These are phyloP conservation scores for Isaurus tuberculatus DNA, from an alignment of 92 coral and sea anemone genomes.

Conservation along the genomic window DNA sequence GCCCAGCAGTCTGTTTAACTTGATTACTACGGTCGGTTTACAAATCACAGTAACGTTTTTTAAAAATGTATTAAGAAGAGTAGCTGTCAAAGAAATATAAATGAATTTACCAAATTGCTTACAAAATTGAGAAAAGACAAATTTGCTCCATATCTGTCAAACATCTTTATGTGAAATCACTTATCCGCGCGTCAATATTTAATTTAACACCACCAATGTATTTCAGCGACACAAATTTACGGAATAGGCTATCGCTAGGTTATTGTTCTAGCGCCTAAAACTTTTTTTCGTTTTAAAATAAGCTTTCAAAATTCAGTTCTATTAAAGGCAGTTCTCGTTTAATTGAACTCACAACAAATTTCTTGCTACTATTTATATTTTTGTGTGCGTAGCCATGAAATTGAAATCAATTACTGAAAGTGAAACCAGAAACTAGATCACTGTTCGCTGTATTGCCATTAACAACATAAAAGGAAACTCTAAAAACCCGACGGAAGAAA, in stretches of 20 bases:
- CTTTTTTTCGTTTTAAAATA: not conserved
- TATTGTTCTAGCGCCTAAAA: not conserved
- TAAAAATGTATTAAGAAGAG: not conserved
- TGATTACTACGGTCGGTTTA: constrained; percentile 12
- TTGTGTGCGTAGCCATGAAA: not conserved
- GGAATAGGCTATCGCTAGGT: not conserved
- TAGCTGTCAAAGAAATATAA: not conserved
- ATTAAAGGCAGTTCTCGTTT: not conserved
- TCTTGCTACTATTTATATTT: not conserved
- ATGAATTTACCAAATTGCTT: not conserved
- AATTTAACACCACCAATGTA: constrained; percentile 25
- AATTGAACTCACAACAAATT: no score
- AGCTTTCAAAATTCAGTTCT: no score
- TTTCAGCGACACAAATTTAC: not conserved
- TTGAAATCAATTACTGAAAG: not conserved
- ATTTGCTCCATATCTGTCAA: not conserved
- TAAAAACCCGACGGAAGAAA: constrained; percentile 1
- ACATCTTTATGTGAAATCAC: constrained; percentile 5
- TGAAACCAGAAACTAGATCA: not conserved
- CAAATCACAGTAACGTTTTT: not conserved
- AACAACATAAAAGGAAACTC: not conserved
- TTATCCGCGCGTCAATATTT: constrained; percentile 18
- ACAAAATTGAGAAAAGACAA: not conserved
- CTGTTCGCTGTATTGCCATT: not conserved
- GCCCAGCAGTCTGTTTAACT: not conserved